Evolutionary conservation across 1,140 invertebrate genomes (phyloP), one percentile per base, ranked within the genome.

Genomic region (Rhopalosiphum maidis): DNA sequence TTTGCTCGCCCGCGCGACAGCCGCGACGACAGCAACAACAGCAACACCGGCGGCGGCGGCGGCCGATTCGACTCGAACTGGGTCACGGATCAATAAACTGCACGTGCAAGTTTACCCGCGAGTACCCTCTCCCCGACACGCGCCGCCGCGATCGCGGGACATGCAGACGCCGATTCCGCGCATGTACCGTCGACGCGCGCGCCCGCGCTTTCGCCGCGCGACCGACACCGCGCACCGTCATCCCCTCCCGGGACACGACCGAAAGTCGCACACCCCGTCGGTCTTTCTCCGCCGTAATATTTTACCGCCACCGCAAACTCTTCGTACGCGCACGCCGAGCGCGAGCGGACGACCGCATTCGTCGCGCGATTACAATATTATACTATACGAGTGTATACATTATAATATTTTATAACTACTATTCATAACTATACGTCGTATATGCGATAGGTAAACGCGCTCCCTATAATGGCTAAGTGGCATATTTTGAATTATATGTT

Each of bases 21-120:
- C 43, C 43, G 77, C 41, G n/a, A 11, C 87, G 48, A 37, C 48
- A 35, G n/a, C 87, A 30, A 43, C 37, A 54, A 43, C 18, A 55
- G 35, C 88, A 55, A 89, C 87, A 89, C 87, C 46, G 48, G 43
- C 43, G 18, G 23, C 41, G 41, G 15, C 88, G 35, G 23, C 51
- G 15, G 43, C 89, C 54, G 37, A 68, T 48, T 25, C 77, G n/a
- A n/a, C 48, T 37, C 82, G 46, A 93, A 93, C 91, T 93, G 91
- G 91, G 91, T 83, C 91, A 93, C 82, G 54, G 91, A 93, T 93
- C 91, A 93, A 93, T 93, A 93, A 93, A 93, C 91, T 86, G 91
- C 77, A 85, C 91, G 91, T 93, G 91, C 91, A 86, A 93, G 91
- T 85, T 83, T 9, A 22, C 91, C 82, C 35, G 51, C 48, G n/a